These are phyloP conservation scores for Corydoras maculifer DNA, from an alignment of 2,113 vertebrate species.

Conservation along the genomic window DNA sequence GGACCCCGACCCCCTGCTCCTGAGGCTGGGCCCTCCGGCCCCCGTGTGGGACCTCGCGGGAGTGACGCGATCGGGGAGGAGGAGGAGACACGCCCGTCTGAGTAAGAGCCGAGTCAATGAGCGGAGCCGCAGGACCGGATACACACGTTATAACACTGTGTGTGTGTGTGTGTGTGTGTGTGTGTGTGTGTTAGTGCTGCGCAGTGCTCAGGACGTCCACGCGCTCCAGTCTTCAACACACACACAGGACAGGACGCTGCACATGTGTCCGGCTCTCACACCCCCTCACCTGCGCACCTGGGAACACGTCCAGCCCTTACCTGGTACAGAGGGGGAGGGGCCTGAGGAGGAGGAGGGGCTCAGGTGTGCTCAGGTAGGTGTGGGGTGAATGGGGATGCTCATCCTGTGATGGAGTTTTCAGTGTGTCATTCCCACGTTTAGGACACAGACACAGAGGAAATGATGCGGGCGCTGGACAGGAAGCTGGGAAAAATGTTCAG, in stretches of 20 bases:
- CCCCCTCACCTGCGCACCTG: constrained; percentile 69
- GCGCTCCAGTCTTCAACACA: constrained; percentile 55
- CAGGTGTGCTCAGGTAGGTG: constrained; percentile 10
- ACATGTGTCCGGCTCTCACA: constrained; percentile 65
- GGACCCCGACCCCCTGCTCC: constrained; percentile 46
- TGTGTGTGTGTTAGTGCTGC: constrained; percentile 66
- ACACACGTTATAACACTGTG: neutral
- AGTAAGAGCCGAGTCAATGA: constrained; percentile 54
- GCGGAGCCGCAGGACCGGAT: too few relatives aligned
- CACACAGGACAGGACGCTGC: constrained; percentile 53
- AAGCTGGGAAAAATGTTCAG: constrained; percentile 70
- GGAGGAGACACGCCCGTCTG: constrained; percentile 65
- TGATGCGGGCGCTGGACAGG: constrained; percentile 66
- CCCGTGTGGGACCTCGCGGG: constrained; percentile 62
- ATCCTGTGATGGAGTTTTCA: neutral
- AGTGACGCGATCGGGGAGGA: constrained; percentile 54
- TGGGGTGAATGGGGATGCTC: neutral
- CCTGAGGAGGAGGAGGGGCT: constrained; percentile 40
- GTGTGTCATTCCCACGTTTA: constrained; percentile 31
- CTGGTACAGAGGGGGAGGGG: constrained; percentile 22
- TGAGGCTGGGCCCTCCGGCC: constrained; percentile 63
- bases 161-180: constrained; percentile 25
- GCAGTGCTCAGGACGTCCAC: constrained; percentile 48
- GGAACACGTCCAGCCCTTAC: constrained; percentile 36
- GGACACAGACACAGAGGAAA: constrained; percentile 57